Evolutionary conservation across 2,888 invertebrate species (phyloP).

Genomic region (Danaus chrysippus): DNA sequence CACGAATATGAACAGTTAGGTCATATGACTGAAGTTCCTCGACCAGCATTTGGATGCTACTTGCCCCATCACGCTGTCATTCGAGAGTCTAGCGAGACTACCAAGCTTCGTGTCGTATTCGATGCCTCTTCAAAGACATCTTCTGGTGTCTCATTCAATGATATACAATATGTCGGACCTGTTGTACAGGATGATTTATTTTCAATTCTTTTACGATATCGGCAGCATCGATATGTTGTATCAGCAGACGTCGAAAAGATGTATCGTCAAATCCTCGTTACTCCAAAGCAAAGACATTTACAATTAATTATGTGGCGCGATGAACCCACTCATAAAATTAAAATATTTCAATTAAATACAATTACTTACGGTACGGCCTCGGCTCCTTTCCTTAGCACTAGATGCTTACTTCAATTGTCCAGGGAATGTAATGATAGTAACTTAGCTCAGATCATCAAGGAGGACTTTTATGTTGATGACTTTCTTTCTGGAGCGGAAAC

Average conservation of each 20-base stretch:
- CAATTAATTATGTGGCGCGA: constrained; percentile 32
- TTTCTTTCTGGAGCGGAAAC: constrained; percentile 24
- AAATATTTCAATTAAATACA: constrained; percentile 31
- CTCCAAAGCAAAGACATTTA: constrained; percentile 24
- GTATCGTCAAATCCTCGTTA: constrained; percentile 6
- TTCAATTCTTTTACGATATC: neutral
- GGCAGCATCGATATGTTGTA: too few species aligned
- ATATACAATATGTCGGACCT: too few species aligned
- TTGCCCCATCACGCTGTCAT: too few species aligned
- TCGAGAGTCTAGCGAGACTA: too few species aligned
- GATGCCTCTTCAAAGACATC: too few species aligned
- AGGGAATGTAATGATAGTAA: constrained; percentile 25
- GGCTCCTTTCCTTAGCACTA: constrained; percentile 25
- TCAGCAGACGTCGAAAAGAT: too few species aligned
- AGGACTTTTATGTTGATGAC: constrained; percentile 34
- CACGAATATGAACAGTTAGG: too few species aligned
- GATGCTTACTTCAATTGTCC: constrained; percentile 28
- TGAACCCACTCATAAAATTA: constrained; percentile 14
- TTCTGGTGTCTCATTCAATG: too few species aligned
- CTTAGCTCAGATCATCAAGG: constrained; percentile 16
- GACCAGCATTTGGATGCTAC: too few species aligned
- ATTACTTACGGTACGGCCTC: constrained; percentile 40
- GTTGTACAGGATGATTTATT: neutral
- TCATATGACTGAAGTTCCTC: too few species aligned
- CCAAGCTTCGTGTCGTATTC: too few species aligned